Evolutionary conservation across 2,888 invertebrate genomes (phyloP), one percentile per base, ranked within the genome.

Genomic region (Sepiola atlantica): DNA sequence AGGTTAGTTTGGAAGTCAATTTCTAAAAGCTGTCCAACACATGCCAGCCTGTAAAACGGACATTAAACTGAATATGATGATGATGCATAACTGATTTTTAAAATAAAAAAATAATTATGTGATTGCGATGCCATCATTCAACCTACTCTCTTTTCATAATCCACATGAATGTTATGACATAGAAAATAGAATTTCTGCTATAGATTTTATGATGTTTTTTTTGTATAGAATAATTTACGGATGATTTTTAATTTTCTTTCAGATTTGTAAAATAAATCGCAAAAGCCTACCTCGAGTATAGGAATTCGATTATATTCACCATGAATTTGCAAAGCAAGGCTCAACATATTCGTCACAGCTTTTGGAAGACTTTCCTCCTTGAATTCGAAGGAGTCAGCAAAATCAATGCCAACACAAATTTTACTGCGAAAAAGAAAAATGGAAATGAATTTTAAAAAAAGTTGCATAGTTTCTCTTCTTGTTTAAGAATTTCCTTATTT

Each of bases 291-390:
- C 92, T 92, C 55, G 3, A 92, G 14, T 32, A 54, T n/a, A 55
- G 77, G 77, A 14, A 77, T 32, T 12, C 18, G 77, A 77, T n/a
- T 14, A 77, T 77, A 32, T 77, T 92, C 92, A 28, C 54, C 92
- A 55, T 92, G 92, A 55, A 92, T 92, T 35, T 55, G 28, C 55
- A 92, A 45, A 35, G 96, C 96, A 24, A 97, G 95, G 18, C 97
- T 95, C 55, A 97, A 96, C 94, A 97, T 94, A 94, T 96, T 96
- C 91, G 96, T 96, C 28, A 96, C 94, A 12, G 96, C 96, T 61
- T 96, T 96, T 16, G 97, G 97, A 35, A 97, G 95, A 90, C 96
- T 95, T 35, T 95, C 95, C 0, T 96, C 96, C 57, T 96, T 95
- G 94, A 97, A 96, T n/a, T 96, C 95, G 20, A 95, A 94, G 57